Evolutionary conservation across 2,113 vertebrate species (phyloP), one percentile per base, ranked within the genome.

Genomic region (Nycticryphes semicollaris): DNA sequence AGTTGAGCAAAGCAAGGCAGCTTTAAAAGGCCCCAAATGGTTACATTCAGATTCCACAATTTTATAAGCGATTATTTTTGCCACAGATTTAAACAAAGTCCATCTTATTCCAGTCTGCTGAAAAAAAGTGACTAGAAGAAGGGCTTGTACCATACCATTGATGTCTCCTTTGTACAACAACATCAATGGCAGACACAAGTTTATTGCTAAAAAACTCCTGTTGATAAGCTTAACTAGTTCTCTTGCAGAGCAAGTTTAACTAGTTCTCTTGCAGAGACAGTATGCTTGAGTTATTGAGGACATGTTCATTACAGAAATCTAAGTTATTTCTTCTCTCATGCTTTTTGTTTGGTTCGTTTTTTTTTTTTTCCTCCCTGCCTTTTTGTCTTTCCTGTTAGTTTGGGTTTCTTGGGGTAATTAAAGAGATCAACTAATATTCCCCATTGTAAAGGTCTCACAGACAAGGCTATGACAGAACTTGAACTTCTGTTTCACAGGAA

Each of bases 61-160:
- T 96, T 90, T 94, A 91, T 77, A 35, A 95, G 60, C 53, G 62
- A 84, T 87, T 85, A 31, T 78, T 94, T 95, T 74, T 93, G 69
- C 63, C 24, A 76, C 45, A 84, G 48, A 90, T 75, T 95, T 60
- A 91, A 96, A 96, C 45, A 57, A 93, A 90, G 35, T n/a, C 45
- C 9, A 56, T 94, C 15, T 80, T 51, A 59, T 50, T 88, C 33
- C 17, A 88, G 19, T 53, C 50, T 88, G 43, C 43, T 69, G 73
- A 33, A 87, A 82, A 82, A 74, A 81, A 63, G 43, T 45, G 27
- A 60, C 57, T 53, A 77, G 68, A 89, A 70, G 30, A 77, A 59
- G 25, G 47, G 39, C 4, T 68, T 8, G 13, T 84, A 30, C 35
- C 27, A 41, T 39, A 48, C 7, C 39, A 37, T 24, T 51, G 69